Evolutionary conservation across 2,113 vertebrate species (phyloP).

Genomic region (Lampris incognitus): DNA sequence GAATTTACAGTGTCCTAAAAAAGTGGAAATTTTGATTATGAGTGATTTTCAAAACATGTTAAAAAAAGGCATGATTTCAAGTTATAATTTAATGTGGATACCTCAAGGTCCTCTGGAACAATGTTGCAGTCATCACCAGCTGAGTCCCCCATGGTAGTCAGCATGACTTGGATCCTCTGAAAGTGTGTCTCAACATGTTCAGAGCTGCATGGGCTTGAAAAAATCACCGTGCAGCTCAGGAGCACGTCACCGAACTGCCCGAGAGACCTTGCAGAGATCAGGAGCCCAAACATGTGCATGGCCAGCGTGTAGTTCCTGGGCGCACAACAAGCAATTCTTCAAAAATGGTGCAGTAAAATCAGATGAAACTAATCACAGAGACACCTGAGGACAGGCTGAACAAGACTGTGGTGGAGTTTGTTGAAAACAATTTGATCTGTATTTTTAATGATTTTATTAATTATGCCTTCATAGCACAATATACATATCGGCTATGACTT

Average conservation of each 20-base stretch:
- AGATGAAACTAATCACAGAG: too few relatives aligned
- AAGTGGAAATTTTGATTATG: not conserved
- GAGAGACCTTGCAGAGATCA: constrained; percentile 15
- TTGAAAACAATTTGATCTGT: too few relatives aligned
- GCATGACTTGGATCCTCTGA: not conserved
- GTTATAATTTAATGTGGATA: constrained; percentile 1
- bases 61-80: not conserved
- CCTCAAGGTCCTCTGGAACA: constrained; percentile 19
- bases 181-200: constrained; percentile 23
- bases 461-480: too few relatives aligned
- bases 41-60: not conserved
- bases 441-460: too few relatives aligned
- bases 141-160: too few relatives aligned
- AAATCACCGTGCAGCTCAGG: constrained; percentile 17
- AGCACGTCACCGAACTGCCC: constrained; percentile 22
- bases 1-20: constrained; percentile 24
- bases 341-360: too few relatives aligned
- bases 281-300: constrained; percentile 23
- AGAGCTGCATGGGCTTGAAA: constrained; percentile 17
- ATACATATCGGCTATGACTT: too few relatives aligned
- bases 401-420: too few relatives aligned
- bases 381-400: too few relatives aligned
- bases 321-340: not conserved
- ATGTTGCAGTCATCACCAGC: not conserved
- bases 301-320: constrained; percentile 20